phyloP scores from a whole-genome alignment of 2,888 invertebrate genomes.

The Drosophila nigritarsus region DNA sequence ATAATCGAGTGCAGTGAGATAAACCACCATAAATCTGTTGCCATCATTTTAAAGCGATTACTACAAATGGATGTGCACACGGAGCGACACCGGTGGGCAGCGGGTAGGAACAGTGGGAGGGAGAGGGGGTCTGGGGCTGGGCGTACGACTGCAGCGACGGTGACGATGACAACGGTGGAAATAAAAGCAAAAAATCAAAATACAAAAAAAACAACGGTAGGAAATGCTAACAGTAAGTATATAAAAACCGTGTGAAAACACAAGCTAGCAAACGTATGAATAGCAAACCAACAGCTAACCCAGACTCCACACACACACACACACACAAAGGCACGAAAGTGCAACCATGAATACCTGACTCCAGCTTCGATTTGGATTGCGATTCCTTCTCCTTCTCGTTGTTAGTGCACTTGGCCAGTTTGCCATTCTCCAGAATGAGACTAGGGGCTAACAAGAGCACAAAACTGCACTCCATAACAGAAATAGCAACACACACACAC shows the following conservation, averaged over 20 bases:
- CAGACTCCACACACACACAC: slow-evolving; percentile 12
- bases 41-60: slow-evolving; percentile 81
- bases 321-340: neutral
- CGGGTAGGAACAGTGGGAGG: neutral
- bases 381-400: slow-evolving; percentile 6
- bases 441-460: slow-evolving; percentile 31
- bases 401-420: slow-evolving; percentile 30
- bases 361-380: slow-evolving; percentile 22
- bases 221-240: slow-evolving; percentile 55
- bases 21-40: slow-evolving; percentile 83
- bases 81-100: slow-evolving; percentile 6
- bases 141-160: slow-evolving; percentile 28
- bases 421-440: slow-evolving; percentile 8
- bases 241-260: slow-evolving; percentile 73
- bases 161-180: slow-evolving; percentile 61
- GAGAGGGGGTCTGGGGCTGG: neutral
- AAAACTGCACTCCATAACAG: slow-evolving; percentile 34
- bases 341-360: slow-evolving; percentile 34
- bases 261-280: slow-evolving; percentile 62
- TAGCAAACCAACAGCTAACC: slow-evolving; percentile 52
- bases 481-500: slow-evolving; percentile 30
- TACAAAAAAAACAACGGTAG: slow-evolving; percentile 16
- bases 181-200: slow-evolving; percentile 31
- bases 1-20: slow-evolving; percentile 77
- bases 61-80: slow-evolving; percentile 75